Evolutionary conservation across 2,113 vertebrate species (phyloP).

Genomic region (Pomatostomus ruficeps): DNA sequence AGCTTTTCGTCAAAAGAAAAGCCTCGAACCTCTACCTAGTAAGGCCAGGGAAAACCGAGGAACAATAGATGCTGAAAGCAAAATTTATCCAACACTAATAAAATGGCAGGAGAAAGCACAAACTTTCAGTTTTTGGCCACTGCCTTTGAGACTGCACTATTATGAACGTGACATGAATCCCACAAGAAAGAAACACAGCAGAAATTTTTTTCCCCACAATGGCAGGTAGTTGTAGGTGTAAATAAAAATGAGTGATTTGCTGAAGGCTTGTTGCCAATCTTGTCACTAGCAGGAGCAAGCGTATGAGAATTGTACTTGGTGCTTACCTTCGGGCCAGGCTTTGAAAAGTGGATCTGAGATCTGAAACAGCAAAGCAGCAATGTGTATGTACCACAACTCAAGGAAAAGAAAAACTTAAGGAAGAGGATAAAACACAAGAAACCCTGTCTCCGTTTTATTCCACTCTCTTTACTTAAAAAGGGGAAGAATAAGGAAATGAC

Average conservation of each 20-base stretch:
- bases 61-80: background rate
- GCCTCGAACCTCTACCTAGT: background rate
- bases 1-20: background rate
- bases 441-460: background rate
- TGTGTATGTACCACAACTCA: background rate
- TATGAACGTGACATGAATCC: fast-evolving
- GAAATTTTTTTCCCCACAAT: background rate
- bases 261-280: background rate
- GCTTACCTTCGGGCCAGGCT: background rate
- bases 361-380: background rate
- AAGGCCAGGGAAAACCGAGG: background rate
- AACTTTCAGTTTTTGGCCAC: background rate
- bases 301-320: background rate
- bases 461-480: background rate
- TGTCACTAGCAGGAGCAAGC: background rate
- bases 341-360: background rate
- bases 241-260: background rate
- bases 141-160: background rate
- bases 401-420: background rate
- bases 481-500: background rate
- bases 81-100: background rate
- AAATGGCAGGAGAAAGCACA: background rate
- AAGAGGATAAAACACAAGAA: background rate
- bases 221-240: background rate
- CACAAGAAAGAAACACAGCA: background rate